These are phyloP conservation scores for Danio tinwini DNA, from an alignment of 2,797 vertebrate genomes.

Conservation along the genomic window DNA sequence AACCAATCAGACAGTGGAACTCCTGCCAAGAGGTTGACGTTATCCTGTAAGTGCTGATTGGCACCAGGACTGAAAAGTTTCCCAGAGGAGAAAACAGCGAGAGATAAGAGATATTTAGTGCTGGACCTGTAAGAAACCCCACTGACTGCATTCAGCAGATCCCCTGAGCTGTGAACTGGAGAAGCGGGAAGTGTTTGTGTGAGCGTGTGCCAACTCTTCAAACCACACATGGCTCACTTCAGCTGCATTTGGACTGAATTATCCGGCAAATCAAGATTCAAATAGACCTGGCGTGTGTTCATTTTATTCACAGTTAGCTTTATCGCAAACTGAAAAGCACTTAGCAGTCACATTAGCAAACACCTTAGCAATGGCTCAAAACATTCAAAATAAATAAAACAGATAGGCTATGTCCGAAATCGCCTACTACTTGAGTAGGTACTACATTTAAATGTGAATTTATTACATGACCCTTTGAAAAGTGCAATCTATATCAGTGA, in stretches of 20 bases:
- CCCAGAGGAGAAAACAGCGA: neutral
- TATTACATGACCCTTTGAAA: too few species aligned
- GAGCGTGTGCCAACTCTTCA: conserved; percentile 49
- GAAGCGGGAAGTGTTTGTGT: conserved; percentile 37
- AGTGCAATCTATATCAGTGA: too few species aligned
- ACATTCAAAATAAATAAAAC: too few species aligned
- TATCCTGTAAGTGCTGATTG: conserved; percentile 2
- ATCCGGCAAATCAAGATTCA: neutral
- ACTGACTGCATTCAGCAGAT: neutral
- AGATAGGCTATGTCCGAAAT: too few species aligned
- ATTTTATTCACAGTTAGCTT: neutral
- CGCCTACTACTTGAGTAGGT: too few species aligned
- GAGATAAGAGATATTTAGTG: conserved; percentile 23
- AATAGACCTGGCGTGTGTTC: neutral
- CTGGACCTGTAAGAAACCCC: neutral
- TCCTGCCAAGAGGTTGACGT: conserved; percentile 33
- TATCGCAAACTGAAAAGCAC: neutral
- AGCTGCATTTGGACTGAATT: conserved; percentile 7
- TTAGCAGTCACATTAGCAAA: neutral
- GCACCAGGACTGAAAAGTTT: neutral
- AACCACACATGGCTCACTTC: neutral
- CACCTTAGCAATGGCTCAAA: neutral
- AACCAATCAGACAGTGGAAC: conserved; percentile 56
- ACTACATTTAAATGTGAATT: too few species aligned
- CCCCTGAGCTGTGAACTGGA: conserved; percentile 11